phyloP scores from a whole-genome alignment of 2,797 vertebrate species.

The Sebastes umbrosus region DNA sequence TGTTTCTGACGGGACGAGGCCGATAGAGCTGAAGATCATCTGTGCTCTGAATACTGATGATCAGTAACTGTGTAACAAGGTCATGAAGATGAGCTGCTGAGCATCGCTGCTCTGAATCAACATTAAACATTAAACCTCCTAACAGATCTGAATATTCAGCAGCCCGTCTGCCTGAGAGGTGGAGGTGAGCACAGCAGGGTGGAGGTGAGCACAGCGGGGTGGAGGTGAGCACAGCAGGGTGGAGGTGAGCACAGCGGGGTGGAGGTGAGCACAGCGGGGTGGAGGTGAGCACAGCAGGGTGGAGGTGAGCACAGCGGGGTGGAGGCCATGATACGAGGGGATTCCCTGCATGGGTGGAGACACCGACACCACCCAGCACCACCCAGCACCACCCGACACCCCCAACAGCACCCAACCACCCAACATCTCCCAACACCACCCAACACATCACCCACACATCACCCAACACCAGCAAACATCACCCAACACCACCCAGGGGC shows the following conservation, averaged over 20 bases:
- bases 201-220: not conserved
- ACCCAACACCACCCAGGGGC: not conserved
- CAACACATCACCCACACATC: too few relatives aligned
- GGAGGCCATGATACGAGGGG: slow-evolving; percentile 10
- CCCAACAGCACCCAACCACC: too few relatives aligned
- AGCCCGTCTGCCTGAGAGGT: slow-evolving; percentile 8
- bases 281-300: not conserved
- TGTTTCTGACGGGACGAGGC: too few relatives aligned
- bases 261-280: not conserved
- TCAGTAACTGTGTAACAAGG: slow-evolving; percentile 1
- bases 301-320: not conserved
- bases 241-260: not conserved
- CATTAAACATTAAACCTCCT: slow-evolving; percentile 1
- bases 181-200: too few relatives aligned
- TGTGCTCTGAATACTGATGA: slow-evolving; percentile 37
- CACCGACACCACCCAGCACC: not conserved
- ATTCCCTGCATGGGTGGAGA: slow-evolving; percentile 12
- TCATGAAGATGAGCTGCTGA: slow-evolving; percentile 11
- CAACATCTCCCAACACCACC: too few relatives aligned
- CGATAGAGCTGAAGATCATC: not conserved
- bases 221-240: not conserved
- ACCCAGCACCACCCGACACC: too few relatives aligned
- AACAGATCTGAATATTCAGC: slow-evolving; percentile 42
- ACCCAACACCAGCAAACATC: too few relatives aligned
- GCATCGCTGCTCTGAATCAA: slow-evolving; percentile 1